A percentile compares a stretch with the other conserved stretches of the same genome.
Conservation (phyloP, 2,797 vertebrate species). For the Tangara arthus region DNA sequence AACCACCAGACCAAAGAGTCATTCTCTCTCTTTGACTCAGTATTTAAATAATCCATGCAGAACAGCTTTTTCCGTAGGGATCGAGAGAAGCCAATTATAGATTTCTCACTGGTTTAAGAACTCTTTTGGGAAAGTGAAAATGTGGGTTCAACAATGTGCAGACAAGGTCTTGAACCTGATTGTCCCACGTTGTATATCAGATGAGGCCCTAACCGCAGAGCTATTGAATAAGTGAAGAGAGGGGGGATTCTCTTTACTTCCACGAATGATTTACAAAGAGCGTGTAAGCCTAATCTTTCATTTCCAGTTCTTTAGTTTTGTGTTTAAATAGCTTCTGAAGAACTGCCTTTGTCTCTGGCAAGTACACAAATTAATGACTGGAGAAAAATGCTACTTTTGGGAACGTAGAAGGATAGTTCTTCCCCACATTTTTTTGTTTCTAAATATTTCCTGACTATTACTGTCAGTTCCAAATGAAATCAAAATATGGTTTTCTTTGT, state of each 20-base stretch:
- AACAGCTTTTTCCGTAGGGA: slow-evolving; percentile 47
- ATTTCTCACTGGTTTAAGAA: slow-evolving; percentile 47
- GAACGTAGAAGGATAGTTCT: neutral
- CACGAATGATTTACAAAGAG: slow-evolving; percentile 42
- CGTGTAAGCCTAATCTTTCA: neutral
- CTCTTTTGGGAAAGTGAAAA: slow-evolving; percentile 34
- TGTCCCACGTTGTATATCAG: slow-evolving; percentile 40
- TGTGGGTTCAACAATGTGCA: slow-evolving; percentile 17
- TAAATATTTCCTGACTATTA: neutral
- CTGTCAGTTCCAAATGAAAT: neutral
- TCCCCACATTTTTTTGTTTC: neutral
- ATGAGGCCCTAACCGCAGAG: neutral
- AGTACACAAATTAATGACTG: neutral
- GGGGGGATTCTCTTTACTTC: slow-evolving; percentile 11
- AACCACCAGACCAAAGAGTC: slow-evolving; percentile 32
- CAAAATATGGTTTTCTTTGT: neutral
- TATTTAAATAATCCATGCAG: slow-evolving; percentile 62
- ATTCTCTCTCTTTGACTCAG: slow-evolving; percentile 21
- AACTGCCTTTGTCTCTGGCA: neutral
- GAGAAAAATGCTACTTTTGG: neutral
- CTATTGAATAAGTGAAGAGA: slow-evolving; percentile 46
- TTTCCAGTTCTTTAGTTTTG: slow-evolving; percentile 7
- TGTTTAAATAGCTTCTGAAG: slow-evolving; percentile 18
- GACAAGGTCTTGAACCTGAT: slow-evolving; percentile 44
- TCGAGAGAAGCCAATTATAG: slow-evolving; percentile 12